phyloP scores from a whole-genome alignment of 2,797 vertebrate species.

The Harpagifer antarcticus region DNA sequence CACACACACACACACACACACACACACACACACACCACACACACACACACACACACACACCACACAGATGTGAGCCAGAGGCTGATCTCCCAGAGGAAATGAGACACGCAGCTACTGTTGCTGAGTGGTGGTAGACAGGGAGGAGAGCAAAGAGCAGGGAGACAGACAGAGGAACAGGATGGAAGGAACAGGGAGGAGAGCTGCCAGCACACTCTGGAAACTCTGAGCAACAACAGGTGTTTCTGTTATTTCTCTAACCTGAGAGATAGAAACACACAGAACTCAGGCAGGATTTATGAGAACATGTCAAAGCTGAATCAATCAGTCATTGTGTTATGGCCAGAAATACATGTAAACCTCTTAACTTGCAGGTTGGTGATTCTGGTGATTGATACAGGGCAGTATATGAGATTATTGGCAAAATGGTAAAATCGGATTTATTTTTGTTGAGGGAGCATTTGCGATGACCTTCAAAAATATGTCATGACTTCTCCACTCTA shows the following conservation, averaged over 20 bases:
- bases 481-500: not conserved
- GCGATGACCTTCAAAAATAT: too few relatives aligned
- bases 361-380: not conserved
- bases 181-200: constrained; percentile 5
- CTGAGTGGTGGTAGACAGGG: constrained; percentile 24
- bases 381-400: not conserved
- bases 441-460: too few relatives aligned
- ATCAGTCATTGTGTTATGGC: not conserved
- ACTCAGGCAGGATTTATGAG: constrained; percentile 5
- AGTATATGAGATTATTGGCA: not conserved
- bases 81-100: constrained; percentile 58
- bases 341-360: not conserved
- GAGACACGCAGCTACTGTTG: constrained; percentile 47
- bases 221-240: constrained; percentile 71
- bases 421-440: too few relatives aligned
- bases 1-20: too few relatives aligned
- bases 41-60: too few relatives aligned
- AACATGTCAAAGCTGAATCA: not conserved
- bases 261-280: constrained; percentile 1
- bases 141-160: constrained; percentile 6
- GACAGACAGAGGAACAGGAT: constrained; percentile 13
- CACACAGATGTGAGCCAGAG: constrained; percentile 51
- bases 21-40: too few relatives aligned
- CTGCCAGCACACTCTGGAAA: constrained; percentile 65
- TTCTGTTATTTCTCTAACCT: constrained; percentile 49